Evolutionary conservation across 2,888 invertebrate species (phyloP), one percentile per base, ranked within the genome.

Genomic region (Pseudanteris insignis): DNA sequence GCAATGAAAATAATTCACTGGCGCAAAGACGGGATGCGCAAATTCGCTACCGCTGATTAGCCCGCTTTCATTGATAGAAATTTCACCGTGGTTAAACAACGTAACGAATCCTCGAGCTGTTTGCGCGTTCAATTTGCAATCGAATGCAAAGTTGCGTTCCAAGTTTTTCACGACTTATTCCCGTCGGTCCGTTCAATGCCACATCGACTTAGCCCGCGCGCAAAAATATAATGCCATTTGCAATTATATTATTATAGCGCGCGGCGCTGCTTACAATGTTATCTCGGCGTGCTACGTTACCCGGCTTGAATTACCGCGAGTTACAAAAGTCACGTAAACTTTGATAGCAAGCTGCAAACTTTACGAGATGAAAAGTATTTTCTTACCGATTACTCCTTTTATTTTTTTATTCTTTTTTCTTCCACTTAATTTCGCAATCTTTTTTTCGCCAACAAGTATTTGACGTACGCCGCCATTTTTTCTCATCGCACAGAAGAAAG

Each of bases 1-100:
- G 67, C 68, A 67, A 72, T 69, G 70, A 71, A 73, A 72, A 71
- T 70, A 68, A 67, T 67, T 70, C 67, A 36, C 47, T 53, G 38
- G 54, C 58, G 64, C 65, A 68, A 70, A 73, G 71, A 71, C 68
- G 66, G 18, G 6, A 64, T 69, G 73, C 70, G 69, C 69, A 68
- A 72, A 25, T 40, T 28, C 24, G 24, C 2, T 13, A 14, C 25
- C 5, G 13, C 18, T 43, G 46, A 55, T 55, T 41, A 38, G 36
- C 34, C 14, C 10, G 32, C 25, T 41, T 41, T 34, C 41, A 24
- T 34, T 33, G 41, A 28, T 26, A 32, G 13, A 34, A 29, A 43
- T 43, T 24, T 6, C 10, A 32, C 21, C 11, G 2, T n/a, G 8
- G n/a, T 30, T 37, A 37, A 44, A 32, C 26, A 44, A 30, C 30